Conservation (phyloP, 92 coral and sea anemone species). For the Porites rus region DNA sequence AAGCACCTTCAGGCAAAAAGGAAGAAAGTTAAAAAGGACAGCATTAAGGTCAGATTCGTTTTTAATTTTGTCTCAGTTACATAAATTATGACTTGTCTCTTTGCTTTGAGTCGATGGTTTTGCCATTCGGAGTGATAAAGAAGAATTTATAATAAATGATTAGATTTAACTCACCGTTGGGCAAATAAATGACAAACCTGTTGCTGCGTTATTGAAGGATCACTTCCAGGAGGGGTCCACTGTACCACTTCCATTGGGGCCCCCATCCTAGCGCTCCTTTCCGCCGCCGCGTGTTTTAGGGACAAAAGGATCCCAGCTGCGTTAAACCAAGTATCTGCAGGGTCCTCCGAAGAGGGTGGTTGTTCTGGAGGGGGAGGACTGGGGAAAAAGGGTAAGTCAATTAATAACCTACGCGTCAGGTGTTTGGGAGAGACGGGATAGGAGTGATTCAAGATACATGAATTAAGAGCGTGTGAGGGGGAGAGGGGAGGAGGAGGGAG, state of each 20-base stretch:
- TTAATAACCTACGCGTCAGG: neutral
- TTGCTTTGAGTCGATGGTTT: neutral
- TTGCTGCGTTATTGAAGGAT: slow-evolving; percentile 4
- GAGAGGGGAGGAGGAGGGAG: too few species aligned
- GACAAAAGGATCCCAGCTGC: slow-evolving; percentile 61
- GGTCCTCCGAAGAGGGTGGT: slow-evolving; percentile 30
- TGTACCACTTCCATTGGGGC: slow-evolving; percentile 1
- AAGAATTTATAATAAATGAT: neutral
- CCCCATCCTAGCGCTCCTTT: slow-evolving; percentile 52
- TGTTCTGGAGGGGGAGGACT: slow-evolving; percentile 6
- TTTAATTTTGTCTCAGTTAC: too few species aligned
- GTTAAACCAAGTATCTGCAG: slow-evolving; percentile 55
- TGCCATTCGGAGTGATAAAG: neutral
- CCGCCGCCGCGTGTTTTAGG: slow-evolving; percentile 53
- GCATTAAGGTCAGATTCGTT: too few species aligned
- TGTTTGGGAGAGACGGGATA: too few species aligned
- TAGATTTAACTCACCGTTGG: neutral
- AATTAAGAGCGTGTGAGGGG: too few species aligned
- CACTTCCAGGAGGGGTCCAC: slow-evolving; percentile 26
- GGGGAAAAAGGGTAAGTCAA: neutral
- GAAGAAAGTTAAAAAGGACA: too few species aligned
- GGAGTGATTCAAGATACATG: too few species aligned
- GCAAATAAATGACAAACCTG: neutral
- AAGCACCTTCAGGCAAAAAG: too few species aligned
- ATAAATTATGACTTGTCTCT: too few species aligned